A percentile compares a stretch with the other conserved stretches of the same genome.
Evolutionary conservation across 2,113 vertebrate species (phyloP).

Genomic region (Rhombomys opimus): DNA sequence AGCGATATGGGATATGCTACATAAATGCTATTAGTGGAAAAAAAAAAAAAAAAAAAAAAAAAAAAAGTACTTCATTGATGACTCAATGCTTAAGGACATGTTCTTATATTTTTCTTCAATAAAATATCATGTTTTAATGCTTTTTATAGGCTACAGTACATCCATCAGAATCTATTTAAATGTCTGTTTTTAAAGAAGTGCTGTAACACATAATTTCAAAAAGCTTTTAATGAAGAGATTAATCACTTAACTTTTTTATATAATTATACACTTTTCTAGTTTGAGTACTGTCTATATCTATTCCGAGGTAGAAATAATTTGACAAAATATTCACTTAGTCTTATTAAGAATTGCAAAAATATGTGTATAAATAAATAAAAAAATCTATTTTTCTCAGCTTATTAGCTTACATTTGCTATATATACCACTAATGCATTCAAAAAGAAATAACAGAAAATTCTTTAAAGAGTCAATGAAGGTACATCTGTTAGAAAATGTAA

Average conservation of each 20-base stretch:
- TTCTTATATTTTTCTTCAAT: not conserved
- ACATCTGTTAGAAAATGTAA: not conserved
- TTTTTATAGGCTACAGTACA: not conserved
- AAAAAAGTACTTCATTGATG: not conserved
- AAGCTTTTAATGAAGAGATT: not conserved
- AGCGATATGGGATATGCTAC: not conserved
- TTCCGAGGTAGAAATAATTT: not conserved
- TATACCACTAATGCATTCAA: not conserved
- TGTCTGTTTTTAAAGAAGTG: not conserved
- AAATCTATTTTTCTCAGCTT: not conserved
- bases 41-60: not conserved
- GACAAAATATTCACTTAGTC: not conserved
- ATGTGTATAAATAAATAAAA: not conserved
- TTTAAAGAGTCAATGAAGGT: not conserved
- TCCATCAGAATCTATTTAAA: not conserved
- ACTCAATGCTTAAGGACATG: not conserved
- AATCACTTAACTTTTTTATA: not conserved
- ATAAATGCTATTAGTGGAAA: not conserved
- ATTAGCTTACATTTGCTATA: not conserved
- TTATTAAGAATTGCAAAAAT: not conserved
- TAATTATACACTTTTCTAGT: not conserved
- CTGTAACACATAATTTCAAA: not conserved
- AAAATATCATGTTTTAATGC: not conserved
- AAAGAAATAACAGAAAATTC: not conserved
- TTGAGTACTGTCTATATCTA: not conserved